These are phyloP conservation scores for Tribolium madens DNA, from an alignment of 1,140 invertebrate genomes.

Conservation along the genomic window DNA sequence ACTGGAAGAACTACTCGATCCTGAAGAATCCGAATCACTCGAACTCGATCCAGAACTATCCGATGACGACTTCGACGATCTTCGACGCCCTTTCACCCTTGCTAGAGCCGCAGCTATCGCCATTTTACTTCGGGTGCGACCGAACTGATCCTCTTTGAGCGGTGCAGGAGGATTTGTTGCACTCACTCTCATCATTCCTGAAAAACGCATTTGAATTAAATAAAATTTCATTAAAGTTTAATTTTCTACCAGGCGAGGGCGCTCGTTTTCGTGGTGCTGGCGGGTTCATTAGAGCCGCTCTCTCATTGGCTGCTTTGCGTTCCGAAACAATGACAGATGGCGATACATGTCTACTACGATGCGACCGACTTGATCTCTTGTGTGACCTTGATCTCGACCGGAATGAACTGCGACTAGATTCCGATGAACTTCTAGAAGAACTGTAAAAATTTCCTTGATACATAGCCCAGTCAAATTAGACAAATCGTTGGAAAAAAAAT, in stretches of 20 bases:
- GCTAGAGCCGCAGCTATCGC: slow-evolving; percentile 62
- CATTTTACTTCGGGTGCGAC: slow-evolving; percentile 60
- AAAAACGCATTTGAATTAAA: slow-evolving; percentile 27
- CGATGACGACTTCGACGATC: slow-evolving; percentile 66
- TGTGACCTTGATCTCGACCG: slow-evolving; percentile 69
- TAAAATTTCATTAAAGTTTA: neutral
- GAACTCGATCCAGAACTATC: slow-evolving; percentile 69
- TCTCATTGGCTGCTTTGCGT: slow-evolving; percentile 70
- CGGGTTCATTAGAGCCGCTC: slow-evolving; percentile 77
- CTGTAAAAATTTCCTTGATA: no score
- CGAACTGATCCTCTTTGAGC: slow-evolving; percentile 58
- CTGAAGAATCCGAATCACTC: slow-evolving; percentile 65
- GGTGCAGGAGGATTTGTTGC: slow-evolving; percentile 65
- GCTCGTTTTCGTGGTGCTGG: slow-evolving; percentile 71
- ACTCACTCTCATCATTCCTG: slow-evolving; percentile 64
- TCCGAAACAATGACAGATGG: slow-evolving; percentile 73
- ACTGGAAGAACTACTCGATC: slow-evolving; percentile 66
- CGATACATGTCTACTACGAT: slow-evolving; percentile 64
- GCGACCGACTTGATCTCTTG: slow-evolving; percentile 57
- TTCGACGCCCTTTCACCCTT: slow-evolving; percentile 58
- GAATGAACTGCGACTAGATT: slow-evolving; percentile 65
- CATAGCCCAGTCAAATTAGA: no score
- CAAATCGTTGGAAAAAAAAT: no score
- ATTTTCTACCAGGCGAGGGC: slow-evolving; percentile 66
- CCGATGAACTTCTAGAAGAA: slow-evolving; percentile 63